Percentiles rank a stretch among this genome's conserved stretches.
These are phyloP conservation scores for Elachura formosa DNA, from an alignment of 2,113 vertebrate genomes.

Conservation along the genomic window DNA sequence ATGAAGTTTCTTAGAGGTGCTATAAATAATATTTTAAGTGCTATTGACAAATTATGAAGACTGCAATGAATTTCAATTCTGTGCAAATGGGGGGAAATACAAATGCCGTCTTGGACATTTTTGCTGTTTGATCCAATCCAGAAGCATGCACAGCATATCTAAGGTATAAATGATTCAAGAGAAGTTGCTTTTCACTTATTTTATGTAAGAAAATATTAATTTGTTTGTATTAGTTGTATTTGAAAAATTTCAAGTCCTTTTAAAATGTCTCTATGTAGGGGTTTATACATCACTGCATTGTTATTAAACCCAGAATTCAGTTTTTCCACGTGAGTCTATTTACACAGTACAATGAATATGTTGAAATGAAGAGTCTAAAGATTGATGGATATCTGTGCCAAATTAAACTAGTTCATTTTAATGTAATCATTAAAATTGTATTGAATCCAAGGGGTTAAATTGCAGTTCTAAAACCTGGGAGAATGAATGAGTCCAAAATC, in stretches of 20 bases:
- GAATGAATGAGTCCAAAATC: not conserved
- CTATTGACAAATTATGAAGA: not conserved
- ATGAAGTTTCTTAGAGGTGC: not conserved
- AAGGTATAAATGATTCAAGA: not conserved
- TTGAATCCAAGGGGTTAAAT: not conserved
- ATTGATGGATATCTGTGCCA: not conserved
- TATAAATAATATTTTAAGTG: not conserved
- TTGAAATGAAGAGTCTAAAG: not conserved
- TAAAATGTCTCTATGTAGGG: not conserved
- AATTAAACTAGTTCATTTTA: not conserved
- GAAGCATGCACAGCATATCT: not conserved
- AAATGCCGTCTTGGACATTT: not conserved
- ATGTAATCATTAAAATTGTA: not conserved
- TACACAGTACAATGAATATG: not conserved
- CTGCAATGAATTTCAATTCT: not conserved
- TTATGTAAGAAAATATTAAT: not conserved
- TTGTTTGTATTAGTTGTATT: not conserved
- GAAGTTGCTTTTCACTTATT: not conserved
- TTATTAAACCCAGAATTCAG: not conserved
- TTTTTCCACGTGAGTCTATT: not conserved
- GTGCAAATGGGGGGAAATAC: not conserved
- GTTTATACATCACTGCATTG: not conserved
- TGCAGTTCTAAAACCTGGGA: not conserved
- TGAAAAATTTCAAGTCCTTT: not conserved
- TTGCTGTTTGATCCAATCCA: not conserved